phyloP scores from a whole-genome alignment of 2,888 invertebrate species.

The Eupithecia dodoneata region DNA sequence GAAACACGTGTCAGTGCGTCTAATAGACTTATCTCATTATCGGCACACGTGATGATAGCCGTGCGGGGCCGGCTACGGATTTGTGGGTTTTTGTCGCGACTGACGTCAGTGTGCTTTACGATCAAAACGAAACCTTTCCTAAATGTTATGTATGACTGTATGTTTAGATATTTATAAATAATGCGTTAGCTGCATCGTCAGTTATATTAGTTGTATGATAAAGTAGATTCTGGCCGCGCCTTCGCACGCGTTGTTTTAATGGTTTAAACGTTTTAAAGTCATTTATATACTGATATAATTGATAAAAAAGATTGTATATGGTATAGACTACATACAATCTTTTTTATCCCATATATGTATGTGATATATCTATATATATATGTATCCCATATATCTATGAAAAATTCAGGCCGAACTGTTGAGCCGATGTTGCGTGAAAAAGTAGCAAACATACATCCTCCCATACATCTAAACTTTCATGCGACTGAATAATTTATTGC shows the following conservation, averaged over 20 bases:
- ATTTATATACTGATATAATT: too few species aligned
- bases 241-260: too few species aligned
- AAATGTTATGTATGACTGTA: slow-evolving; percentile 7
- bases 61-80: slow-evolving; percentile 29
- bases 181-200: neutral
- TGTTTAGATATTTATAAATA: slow-evolving; percentile 12
- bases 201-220: neutral
- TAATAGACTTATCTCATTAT: slow-evolving; percentile 26
- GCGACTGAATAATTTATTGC: neutral
- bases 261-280: too few species aligned
- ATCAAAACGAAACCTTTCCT: slow-evolving; percentile 20
- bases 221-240: neutral
- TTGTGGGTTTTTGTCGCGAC: slow-evolving; percentile 30
- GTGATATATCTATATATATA: too few species aligned
- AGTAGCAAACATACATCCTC: too few species aligned
- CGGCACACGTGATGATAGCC: slow-evolving; percentile 26
- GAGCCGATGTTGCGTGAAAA: too few species aligned
- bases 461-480: too few species aligned
- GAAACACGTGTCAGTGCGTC: slow-evolving; percentile 9
- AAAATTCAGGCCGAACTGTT: too few species aligned
- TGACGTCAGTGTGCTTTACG: slow-evolving; percentile 24
- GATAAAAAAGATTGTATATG: too few species aligned
- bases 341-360: too few species aligned
- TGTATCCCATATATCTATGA: too few species aligned
- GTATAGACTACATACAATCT: too few species aligned